Percentiles rank a stretch among this genome's conserved stretches.
phyloP scores from a whole-genome alignment of 2,888 invertebrate species.

The Agrilus biguttatus region DNA sequence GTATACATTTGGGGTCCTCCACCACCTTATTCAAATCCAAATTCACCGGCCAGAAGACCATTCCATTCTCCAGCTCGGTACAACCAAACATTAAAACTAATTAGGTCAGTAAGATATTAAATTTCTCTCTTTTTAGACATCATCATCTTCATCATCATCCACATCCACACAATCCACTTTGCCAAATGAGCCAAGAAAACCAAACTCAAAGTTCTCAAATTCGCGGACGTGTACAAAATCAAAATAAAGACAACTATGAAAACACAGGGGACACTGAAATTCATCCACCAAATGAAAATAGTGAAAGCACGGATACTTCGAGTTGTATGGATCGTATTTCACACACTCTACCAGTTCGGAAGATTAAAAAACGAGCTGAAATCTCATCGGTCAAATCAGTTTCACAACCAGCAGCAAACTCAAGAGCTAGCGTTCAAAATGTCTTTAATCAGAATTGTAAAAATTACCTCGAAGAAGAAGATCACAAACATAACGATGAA shows the following conservation, averaged over 20 bases:
- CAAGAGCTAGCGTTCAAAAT: constrained; percentile 34
- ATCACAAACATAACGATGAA: constrained; percentile 22
- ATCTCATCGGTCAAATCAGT: constrained; percentile 31
- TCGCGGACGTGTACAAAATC: constrained; percentile 20
- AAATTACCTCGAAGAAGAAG: constrained; percentile 14
- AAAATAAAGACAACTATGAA: constrained; percentile 38
- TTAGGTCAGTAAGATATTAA: not conserved
- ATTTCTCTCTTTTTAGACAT: constrained; percentile 13
- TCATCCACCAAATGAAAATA: constrained; percentile 26
- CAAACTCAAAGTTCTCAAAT: constrained; percentile 23
- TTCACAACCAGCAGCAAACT: constrained; percentile 17
- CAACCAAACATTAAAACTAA: not conserved
- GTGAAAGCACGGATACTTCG: constrained; percentile 33
- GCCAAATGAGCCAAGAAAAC: constrained; percentile 29
- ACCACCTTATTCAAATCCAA: constrained; percentile 75
- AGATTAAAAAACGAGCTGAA: constrained; percentile 39
- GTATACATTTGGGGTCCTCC: constrained; percentile 72
- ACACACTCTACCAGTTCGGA: constrained; percentile 40
- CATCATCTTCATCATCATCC: constrained; percentile 29
- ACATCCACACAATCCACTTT: constrained; percentile 29
- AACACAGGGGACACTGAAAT: constrained; percentile 34
- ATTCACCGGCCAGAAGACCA: constrained; percentile 47
- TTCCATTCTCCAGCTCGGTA: constrained; percentile 28
- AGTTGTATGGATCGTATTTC: constrained; percentile 34
- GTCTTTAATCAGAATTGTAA: constrained; percentile 21